Conservation (phyloP, 2,888 invertebrate genomes). For the Melieria picta region DNA sequence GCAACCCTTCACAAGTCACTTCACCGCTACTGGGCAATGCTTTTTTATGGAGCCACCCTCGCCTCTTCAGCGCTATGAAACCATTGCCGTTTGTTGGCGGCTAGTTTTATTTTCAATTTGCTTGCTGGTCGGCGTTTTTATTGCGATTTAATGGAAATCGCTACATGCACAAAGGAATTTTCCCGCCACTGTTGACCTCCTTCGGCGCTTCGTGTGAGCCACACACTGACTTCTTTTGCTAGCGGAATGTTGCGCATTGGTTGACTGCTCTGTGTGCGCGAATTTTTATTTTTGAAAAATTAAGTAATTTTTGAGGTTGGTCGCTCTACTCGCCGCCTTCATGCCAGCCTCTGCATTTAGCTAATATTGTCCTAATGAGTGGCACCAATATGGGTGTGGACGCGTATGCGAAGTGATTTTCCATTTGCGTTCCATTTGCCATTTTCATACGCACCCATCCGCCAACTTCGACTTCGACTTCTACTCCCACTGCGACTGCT, state of each 20-base stretch:
- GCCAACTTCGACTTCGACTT: no score
- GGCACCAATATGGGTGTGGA: not conserved
- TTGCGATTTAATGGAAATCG: slow-evolving; percentile 47
- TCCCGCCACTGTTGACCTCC: slow-evolving; percentile 17
- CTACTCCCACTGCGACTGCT: no score
- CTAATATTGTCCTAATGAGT: no score
- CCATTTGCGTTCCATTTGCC: no score
- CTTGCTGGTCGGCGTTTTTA: slow-evolving; percentile 35
- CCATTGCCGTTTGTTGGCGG: no score
- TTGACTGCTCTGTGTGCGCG: not conserved
- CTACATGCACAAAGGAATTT: slow-evolving; percentile 37
- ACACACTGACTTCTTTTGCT: not conserved
- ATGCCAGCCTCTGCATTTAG: no score
- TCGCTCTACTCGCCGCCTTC: not conserved
- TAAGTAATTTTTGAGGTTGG: slow-evolving; percentile 22
- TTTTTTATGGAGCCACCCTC: no score
- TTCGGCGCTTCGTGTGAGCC: slow-evolving; percentile 17
- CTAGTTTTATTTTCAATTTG: slow-evolving; percentile 19
- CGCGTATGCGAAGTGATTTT: not conserved
- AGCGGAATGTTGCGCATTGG: not conserved
- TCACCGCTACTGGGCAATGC: no score
- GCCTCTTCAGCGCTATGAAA: no score
- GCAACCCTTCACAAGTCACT: no score
- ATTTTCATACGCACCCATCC: no score
- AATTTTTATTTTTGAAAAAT: slow-evolving; percentile 17